Percentiles rank a stretch among this genome's conserved stretches.
Conservation (phyloP, 2,113 vertebrate species). For the Platycercus adscitus region DNA sequence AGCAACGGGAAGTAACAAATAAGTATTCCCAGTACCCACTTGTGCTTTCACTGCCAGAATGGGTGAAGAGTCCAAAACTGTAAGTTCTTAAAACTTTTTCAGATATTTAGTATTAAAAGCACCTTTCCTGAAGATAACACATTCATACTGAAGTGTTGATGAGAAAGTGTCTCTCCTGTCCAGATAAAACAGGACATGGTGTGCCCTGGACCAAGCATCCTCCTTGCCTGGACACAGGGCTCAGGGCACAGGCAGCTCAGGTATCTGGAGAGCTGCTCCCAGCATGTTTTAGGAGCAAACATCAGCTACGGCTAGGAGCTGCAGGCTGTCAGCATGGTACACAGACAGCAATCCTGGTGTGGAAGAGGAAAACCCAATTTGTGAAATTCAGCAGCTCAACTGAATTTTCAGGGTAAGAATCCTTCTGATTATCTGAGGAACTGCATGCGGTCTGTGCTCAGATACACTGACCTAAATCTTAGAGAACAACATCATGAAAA, state of each 20-base stretch:
- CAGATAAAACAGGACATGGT: neutral
- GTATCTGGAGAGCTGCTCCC: fast-evolving
- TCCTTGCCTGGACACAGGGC: neutral
- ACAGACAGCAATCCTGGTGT: neutral
- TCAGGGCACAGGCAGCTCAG: neutral
- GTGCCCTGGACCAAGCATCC: neutral
- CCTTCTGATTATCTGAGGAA: neutral
- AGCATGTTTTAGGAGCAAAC: neutral
- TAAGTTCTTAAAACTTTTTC: neutral
- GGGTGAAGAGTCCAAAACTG: neutral
- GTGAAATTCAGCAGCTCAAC: neutral
- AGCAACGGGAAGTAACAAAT: neutral
- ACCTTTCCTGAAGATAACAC: neutral
- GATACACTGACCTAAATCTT: neutral
- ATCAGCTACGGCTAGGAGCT: neutral
- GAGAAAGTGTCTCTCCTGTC: neutral
- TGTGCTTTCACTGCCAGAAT: neutral
- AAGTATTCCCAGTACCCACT: neutral
- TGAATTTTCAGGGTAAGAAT: neutral
- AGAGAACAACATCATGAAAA: neutral
- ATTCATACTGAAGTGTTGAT: neutral
- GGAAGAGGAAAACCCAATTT: neutral
- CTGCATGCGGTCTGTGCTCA: neutral
- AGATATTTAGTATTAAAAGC: neutral
- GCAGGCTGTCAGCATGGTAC: fast-evolving